A percentile compares a stretch with the other conserved stretches of the same genome.
These are phyloP conservation scores for Lutraria lutraria DNA, from an alignment of 2,888 invertebrate species.

Conservation along the genomic window DNA sequence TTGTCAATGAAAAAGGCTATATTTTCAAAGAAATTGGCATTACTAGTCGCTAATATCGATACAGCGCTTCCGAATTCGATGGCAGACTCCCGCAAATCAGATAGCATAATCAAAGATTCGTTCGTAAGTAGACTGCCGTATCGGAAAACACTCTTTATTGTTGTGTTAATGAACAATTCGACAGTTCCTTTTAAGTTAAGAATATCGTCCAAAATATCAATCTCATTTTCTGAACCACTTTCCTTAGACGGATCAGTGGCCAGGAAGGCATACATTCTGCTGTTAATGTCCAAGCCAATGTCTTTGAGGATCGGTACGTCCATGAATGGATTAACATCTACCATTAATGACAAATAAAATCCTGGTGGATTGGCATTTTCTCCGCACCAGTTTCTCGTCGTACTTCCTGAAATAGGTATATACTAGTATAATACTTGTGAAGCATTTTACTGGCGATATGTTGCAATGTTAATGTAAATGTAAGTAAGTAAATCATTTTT, in stretches of 20 bases:
- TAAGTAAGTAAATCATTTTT: too few species aligned
- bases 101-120: constrained; percentile 20
- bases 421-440: too few species aligned
- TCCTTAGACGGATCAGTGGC: constrained; percentile 47
- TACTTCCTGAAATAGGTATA: constrained; percentile 46
- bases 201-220: constrained; percentile 47
- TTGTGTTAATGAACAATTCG: constrained; percentile 27
- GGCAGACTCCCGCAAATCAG: constrained; percentile 12
- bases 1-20: background rate
- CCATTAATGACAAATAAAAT: constrained; percentile 51
- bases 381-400: constrained; percentile 65
- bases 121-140: constrained; percentile 36
- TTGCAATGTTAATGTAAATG: too few species aligned
- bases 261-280: constrained; percentile 54
- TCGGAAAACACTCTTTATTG: constrained; percentile 3
- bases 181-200: constrained; percentile 36
- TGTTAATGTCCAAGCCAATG: constrained; percentile 42
- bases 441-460: too few species aligned
- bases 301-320: constrained; percentile 63
- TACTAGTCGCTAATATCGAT: background rate
- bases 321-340: constrained; percentile 60
- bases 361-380: constrained; percentile 67
- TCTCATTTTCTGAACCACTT: constrained; percentile 12
- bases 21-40: background rate
- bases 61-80: background rate